Evolutionary conservation across 2,113 vertebrate genomes (phyloP).

Genomic region (Nymphicus hollandicus): DNA sequence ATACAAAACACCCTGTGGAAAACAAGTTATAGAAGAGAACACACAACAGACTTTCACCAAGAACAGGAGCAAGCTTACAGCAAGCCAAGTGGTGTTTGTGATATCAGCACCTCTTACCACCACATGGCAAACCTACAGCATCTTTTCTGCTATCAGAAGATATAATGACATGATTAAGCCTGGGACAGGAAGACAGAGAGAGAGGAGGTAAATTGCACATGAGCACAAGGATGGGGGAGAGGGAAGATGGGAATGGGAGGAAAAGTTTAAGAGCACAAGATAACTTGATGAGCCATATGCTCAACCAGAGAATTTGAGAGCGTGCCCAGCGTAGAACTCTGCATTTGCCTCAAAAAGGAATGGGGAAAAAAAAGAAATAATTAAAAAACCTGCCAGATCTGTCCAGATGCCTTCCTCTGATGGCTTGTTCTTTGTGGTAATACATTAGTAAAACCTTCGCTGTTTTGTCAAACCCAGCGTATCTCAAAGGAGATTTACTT

Average conservation of each 20-base stretch:
- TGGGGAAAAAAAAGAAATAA: not conserved
- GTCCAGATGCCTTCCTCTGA: conserved; percentile 20
- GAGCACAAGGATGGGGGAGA: accelerated
- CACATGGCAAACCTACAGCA: not conserved
- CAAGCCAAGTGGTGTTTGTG: not conserved
- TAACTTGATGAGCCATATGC: conserved; percentile 24
- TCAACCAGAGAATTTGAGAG: not conserved
- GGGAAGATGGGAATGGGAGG: not conserved
- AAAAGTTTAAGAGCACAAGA: conserved; percentile 9
- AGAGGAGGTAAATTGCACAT: not conserved
- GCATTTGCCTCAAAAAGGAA: conserved; percentile 2
- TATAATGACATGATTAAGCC: not conserved
- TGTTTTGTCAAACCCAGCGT: not conserved
- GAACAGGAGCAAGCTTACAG: not conserved
- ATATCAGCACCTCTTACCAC: not conserved
- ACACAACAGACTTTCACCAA: not conserved
- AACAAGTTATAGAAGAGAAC: not conserved
- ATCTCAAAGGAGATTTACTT: not conserved
- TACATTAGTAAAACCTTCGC: not conserved
- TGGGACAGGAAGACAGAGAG: not conserved
- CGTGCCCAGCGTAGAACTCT: not conserved
- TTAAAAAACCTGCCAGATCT: not conserved
- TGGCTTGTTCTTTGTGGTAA: not conserved
- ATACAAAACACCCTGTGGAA: not conserved
- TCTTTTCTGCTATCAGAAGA: not conserved